A percentile compares a stretch with the other conserved stretches of the same genome.
Evolutionary conservation across 2,797 vertebrate genomes (phyloP).

Genomic region (Masticophis lateralis): DNA sequence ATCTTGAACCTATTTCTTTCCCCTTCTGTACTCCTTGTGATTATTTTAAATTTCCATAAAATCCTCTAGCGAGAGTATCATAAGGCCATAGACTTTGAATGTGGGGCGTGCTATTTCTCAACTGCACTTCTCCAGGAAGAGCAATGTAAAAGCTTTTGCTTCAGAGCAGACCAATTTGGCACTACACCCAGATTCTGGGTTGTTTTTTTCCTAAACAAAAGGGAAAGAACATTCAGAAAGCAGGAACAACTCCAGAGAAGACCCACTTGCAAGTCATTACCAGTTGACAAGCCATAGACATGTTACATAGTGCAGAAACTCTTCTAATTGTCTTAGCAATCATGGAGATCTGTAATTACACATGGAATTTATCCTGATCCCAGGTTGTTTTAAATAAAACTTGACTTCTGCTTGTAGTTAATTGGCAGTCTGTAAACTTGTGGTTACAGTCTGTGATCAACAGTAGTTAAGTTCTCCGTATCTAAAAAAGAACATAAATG

Average conservation of each 20-base stretch:
- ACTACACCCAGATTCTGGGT: too few species aligned
- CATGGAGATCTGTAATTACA: not conserved
- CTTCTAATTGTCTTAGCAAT: not conserved
- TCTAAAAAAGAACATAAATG: not conserved
- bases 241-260: not conserved
- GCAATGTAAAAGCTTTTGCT: not conserved
- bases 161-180: not conserved
- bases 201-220: not conserved
- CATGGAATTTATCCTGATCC: not conserved
- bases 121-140: not conserved
- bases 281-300: not conserved
- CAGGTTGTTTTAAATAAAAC: not conserved
- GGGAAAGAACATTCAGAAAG: not conserved
- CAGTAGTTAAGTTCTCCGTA: not conserved
- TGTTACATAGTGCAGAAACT: not conserved
- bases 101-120: too few species aligned
- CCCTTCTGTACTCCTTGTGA: not conserved
- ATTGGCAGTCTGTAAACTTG: not conserved
- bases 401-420: not conserved
- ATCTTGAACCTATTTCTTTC: not conserved
- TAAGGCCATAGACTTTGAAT: not conserved
- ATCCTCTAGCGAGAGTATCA: not conserved
- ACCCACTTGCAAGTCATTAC: not conserved
- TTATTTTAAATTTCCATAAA: not conserved
- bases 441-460: not conserved